A percentile compares a stretch with the other conserved stretches of the same genome.
Conservation (phyloP, 1,140 invertebrate genomes). For the Dendroctonus valens region DNA sequence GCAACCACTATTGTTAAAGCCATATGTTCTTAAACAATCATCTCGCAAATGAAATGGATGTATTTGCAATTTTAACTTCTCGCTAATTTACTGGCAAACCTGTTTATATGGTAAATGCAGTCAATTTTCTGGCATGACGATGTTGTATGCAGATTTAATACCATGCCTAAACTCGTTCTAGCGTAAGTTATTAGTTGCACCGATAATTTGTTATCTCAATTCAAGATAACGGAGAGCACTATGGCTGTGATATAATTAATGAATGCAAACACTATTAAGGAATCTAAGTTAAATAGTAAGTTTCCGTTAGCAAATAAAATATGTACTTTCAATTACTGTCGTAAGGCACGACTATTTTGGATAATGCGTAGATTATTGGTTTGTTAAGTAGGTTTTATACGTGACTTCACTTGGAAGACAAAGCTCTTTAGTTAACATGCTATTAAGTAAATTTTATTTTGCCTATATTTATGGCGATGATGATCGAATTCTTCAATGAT, state of each 20-base stretch:
- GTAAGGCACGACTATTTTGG: too few species aligned
- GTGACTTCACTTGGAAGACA: too few species aligned
- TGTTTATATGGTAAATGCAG: background rate
- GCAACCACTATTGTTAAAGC: too few species aligned
- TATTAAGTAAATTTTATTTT: too few species aligned
- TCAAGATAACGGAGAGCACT: slow-evolving; percentile 18
- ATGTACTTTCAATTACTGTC: background rate
- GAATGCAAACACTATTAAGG: slow-evolving; percentile 12
- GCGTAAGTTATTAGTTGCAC: slow-evolving; percentile 5
- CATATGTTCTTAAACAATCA: too few species aligned
- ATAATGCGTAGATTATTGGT: too few species aligned
- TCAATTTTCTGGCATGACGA: background rate
- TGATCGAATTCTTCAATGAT: too few species aligned
- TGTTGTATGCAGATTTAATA: too few species aligned
- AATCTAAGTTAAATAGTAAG: background rate
- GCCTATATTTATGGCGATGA: too few species aligned
- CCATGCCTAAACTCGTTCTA: background rate
- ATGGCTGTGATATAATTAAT: slow-evolving; percentile 29
- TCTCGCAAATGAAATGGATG: too few species aligned
- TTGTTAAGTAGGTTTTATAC: too few species aligned
- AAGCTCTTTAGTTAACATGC: too few species aligned
- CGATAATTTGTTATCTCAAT: slow-evolving; percentile 7
- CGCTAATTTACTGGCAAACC: background rate
- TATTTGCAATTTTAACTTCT: background rate
- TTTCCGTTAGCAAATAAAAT: slow-evolving; percentile 2